Percentiles rank a stretch among this genome's conserved stretches.
These are phyloP conservation scores for Habropoda laboriosa DNA, from an alignment of 1,140 invertebrate genomes.

Conservation along the genomic window DNA sequence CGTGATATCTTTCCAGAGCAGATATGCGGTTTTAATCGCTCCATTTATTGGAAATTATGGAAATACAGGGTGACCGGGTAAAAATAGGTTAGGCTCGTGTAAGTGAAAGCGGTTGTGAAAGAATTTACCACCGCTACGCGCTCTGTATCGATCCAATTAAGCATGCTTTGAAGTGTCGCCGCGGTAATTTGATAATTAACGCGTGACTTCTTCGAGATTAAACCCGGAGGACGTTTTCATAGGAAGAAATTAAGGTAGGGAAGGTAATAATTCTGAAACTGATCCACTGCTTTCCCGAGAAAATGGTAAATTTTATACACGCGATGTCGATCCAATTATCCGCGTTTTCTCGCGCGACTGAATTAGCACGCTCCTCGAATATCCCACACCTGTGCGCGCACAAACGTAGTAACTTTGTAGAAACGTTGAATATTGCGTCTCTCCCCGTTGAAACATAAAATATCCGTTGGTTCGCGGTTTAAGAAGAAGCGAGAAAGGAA, in stretches of 20 bases:
- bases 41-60: no score
- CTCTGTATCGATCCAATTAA: no score
- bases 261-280: no score
- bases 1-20: not conserved
- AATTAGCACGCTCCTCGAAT: constrained; percentile 21
- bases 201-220: not conserved
- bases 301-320: not conserved
- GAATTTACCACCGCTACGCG: no score
- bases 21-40: not conserved
- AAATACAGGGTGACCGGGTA: no score
- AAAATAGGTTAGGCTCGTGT: no score
- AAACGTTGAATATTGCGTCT: not conserved
- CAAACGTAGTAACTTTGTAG: not conserved
- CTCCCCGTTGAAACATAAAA: not conserved
- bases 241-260: not conserved
- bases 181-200: no score
- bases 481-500: no score
- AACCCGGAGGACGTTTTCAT: not conserved
- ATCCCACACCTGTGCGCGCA: not conserved
- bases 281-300: no score
- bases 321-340: constrained; percentile 6
- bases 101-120: no score
- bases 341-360: not conserved
- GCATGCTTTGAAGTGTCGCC: no score
- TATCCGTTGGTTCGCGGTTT: not conserved